phyloP scores from a whole-genome alignment of 1,140 invertebrate genomes.

The Centruroides vittatus region DNA sequence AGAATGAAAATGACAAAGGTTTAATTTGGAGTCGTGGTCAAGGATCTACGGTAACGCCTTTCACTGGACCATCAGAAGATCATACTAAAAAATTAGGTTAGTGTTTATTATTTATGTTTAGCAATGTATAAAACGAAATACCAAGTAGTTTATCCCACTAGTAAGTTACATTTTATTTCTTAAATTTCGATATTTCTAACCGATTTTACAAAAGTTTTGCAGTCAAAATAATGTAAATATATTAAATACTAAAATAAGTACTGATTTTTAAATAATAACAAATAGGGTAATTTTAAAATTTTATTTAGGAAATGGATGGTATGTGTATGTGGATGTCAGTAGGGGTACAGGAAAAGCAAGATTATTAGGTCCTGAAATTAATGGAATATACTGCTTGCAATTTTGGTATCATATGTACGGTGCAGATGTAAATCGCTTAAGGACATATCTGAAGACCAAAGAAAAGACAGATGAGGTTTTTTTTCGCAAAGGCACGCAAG shows the following conservation, averaged over 20 bases:
- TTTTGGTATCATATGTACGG: slow-evolving; percentile 22
- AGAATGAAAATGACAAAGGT: background rate
- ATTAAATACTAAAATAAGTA: too few species aligned
- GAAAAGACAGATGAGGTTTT: background rate
- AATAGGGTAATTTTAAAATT: background rate
- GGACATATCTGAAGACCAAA: background rate
- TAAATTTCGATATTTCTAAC: too few species aligned
- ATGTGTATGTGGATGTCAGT: slow-evolving; percentile 17
- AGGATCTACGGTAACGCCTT: background rate
- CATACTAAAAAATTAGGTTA: slow-evolving; percentile 9
- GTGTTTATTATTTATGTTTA: background rate
- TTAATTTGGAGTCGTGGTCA: slow-evolving; percentile 9
- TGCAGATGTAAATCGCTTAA: background rate
- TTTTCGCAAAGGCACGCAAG: slow-evolving; percentile 1
- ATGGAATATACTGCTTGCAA: slow-evolving; percentile 7
- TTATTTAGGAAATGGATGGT: slow-evolving; percentile 11
- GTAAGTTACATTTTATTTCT: too few species aligned
- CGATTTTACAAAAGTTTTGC: too few species aligned
- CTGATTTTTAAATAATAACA: too few species aligned
- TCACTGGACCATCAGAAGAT: slow-evolving; percentile 12
- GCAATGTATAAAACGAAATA: too few species aligned
- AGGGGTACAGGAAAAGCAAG: background rate
- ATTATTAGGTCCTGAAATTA: slow-evolving; percentile 1
- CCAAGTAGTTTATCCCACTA: too few species aligned
- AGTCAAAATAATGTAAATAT: too few species aligned